phyloP scores from a whole-genome alignment of 2,113 vertebrate species.

The Actenoides lindsayi region DNA sequence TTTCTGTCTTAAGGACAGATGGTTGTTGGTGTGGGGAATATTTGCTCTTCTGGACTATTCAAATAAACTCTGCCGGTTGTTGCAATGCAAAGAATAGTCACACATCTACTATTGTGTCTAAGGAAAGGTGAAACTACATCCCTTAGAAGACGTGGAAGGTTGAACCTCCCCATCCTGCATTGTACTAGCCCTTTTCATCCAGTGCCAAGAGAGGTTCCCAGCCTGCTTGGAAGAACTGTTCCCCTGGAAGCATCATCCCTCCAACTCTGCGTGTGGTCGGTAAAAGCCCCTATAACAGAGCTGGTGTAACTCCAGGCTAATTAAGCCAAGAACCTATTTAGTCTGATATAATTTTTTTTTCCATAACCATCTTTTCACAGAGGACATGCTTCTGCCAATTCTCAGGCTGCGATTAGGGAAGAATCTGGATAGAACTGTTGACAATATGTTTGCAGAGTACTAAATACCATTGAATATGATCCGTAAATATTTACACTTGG shows the following conservation, averaged over 20 bases:
- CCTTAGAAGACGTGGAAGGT: background rate
- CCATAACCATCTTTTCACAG: background rate
- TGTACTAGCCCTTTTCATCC: background rate
- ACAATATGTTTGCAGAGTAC: conserved; percentile 45
- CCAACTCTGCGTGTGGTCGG: background rate
- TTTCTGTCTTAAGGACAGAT: background rate
- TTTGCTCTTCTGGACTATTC: background rate
- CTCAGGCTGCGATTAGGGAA: conserved; percentile 10
- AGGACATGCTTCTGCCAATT: conserved; percentile 27
- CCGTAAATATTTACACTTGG: conserved; percentile 55
- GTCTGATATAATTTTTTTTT: background rate
- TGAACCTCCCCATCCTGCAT: background rate
- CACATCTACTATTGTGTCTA: background rate
- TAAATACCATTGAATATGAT: conserved; percentile 47
- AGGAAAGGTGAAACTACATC: background rate
- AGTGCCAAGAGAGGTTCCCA: background rate
- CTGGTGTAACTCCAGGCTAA: background rate
- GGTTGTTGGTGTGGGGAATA: background rate
- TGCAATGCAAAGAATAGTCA: background rate
- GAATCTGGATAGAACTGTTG: conserved; percentile 28
- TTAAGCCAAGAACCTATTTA: background rate
- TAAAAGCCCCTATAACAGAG: background rate
- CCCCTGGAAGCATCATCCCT: background rate
- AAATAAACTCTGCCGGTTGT: background rate
- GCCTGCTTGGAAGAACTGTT: background rate